Base-by-base conservation (phyloP, 2,797 vertebrate genomes). In the Rhyacichthys aspro region DNA sequence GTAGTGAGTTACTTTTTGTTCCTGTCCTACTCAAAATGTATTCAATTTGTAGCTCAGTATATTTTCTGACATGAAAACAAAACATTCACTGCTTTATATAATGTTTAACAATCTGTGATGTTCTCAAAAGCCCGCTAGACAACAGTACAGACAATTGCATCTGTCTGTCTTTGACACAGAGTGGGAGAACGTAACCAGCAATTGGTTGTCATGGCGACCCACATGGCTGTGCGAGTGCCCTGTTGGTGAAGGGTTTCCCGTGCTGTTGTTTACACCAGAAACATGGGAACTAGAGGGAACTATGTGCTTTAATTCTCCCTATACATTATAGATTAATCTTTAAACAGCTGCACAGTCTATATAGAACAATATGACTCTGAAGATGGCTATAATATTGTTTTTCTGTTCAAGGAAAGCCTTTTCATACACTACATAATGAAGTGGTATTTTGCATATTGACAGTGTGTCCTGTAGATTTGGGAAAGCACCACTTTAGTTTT, bases 161-260 rank as follows among this genome's bases (percentile, higher is more conserved):
- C 23, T 1, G 28, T 72, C 47, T 43, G 34, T 36, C 59, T 47
- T 9, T 37, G 43, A 56, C 15, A 37, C 11, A n/a, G 11, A 60
- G 50, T 8, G 15, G 32, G 10, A 63, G 53, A 58, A 38, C 11
- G 36, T 19, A 17, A 46, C 28, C 57, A 39, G 63, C 41, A 37
- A 49, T 18, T 61, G 33, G 65, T 81, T 72, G 60, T 58, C 63
- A 44, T 60, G 61, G 75, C 63, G 72, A 82, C 72, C 9, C 4
- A 33, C 58, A 59, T 57, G 37, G 5, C 48, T 1, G 16, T 2
- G 3, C 53, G 39, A 23, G 37, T 64, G 14, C 41, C 38, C 38
- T 18, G 33, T 45, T 46, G 38, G 59, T 50, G 18, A 55, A 45
- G 44, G 42, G 45, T 56, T 75, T 70, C 43, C 61, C 11, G 8